phyloP scores from a whole-genome alignment of 2,113 vertebrate species.

The Rhabdomys dilectus region DNA sequence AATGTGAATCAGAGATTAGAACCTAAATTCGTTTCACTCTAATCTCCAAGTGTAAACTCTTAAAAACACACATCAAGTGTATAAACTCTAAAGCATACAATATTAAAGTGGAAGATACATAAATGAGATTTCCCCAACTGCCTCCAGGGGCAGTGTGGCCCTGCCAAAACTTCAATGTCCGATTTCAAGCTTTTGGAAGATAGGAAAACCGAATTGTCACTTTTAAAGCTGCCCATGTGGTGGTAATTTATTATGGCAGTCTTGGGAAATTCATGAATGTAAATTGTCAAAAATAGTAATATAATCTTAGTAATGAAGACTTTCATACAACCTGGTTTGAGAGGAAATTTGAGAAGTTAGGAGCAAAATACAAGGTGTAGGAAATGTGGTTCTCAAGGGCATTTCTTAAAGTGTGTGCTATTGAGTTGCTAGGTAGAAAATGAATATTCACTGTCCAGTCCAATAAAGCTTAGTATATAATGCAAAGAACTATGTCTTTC shows the following conservation, averaged over 20 bases:
- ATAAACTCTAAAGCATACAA: background rate
- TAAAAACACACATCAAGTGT: background rate
- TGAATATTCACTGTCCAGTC: slow-evolving; percentile 2
- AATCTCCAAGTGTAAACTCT: background rate
- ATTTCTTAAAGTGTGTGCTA: background rate
- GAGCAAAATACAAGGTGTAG: background rate
- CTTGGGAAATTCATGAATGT: background rate
- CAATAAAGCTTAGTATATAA: slow-evolving; percentile 24
- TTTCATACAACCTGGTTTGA: background rate
- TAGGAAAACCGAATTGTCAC: background rate
- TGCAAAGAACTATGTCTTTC: slow-evolving; percentile 5
- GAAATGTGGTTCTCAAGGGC: background rate
- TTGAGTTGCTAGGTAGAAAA: slow-evolving; percentile 16
- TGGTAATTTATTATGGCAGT: background rate
- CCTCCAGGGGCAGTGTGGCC: background rate
- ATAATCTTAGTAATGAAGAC: background rate
- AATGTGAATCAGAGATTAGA: background rate
- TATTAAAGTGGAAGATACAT: background rate
- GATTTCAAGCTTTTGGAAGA: background rate
- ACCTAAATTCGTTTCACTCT: background rate
- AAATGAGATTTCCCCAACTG: background rate
- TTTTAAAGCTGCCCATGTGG: background rate
- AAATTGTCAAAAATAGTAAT: background rate
- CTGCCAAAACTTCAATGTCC: slow-evolving; percentile 3
- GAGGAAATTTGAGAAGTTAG: background rate